Percentiles rank a stretch among this genome's conserved stretches.
Conservation (phyloP, 2,113 vertebrate genomes). For the Sphaerodactylus townsendi region DNA sequence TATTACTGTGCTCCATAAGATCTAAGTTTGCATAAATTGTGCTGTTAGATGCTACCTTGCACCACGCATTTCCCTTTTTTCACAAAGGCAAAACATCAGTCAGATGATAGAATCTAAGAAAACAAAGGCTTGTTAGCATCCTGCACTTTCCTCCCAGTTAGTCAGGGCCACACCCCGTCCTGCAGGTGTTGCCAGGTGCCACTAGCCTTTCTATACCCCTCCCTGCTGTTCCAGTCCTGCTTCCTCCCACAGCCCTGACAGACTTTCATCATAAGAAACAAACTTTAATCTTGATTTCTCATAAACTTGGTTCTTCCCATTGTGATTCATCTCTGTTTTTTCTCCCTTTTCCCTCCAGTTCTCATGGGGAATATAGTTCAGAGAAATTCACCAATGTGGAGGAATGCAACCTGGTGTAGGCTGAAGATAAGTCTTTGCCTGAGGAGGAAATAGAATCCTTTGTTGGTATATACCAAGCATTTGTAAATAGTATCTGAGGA, state of each 20-base stretch:
- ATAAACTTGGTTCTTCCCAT: background rate
- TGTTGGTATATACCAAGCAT: background rate
- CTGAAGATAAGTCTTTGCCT: background rate
- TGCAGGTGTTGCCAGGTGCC: background rate
- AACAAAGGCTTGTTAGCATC: background rate
- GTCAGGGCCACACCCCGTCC: background rate
- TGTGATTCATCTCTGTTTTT: background rate
- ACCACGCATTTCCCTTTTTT: background rate
- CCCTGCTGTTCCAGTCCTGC: conserved; percentile 1
- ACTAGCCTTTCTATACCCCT: background rate
- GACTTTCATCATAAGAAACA: background rate
- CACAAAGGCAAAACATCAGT: background rate
- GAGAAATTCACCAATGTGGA: background rate
- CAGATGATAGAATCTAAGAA: background rate
- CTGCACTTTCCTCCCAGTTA: background rate
- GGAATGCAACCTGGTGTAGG: background rate
- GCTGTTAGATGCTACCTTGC: too few relatives aligned
- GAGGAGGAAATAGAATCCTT: background rate
- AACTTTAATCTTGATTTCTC: conserved; percentile 1
- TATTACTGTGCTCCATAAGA: too few relatives aligned
- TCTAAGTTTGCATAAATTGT: too few relatives aligned
- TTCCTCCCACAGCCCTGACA: conserved; percentile 2
- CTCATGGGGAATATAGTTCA: background rate
- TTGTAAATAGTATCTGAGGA: background rate
- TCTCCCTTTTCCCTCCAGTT: background rate